These are phyloP conservation scores for Varecia variegata DNA, from an alignment of 2,797 vertebrate species.

Conservation along the genomic window DNA sequence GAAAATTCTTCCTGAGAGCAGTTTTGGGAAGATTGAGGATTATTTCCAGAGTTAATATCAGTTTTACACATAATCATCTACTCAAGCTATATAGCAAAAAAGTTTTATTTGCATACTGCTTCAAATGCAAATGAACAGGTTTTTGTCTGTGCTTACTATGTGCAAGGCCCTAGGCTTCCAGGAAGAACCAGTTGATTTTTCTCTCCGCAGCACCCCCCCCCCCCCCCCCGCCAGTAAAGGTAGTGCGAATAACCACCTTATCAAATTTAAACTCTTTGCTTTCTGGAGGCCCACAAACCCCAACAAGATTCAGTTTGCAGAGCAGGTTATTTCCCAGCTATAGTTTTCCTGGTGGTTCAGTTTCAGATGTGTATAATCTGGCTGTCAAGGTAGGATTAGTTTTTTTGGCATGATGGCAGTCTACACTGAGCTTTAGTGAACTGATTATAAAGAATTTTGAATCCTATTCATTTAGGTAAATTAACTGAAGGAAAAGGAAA, in stretches of 20 bases:
- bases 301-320: slow-evolving; percentile 9
- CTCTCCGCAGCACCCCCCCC: accelerated
- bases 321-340: neutral
- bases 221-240: too few species aligned
- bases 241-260: neutral
- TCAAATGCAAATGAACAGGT: neutral
- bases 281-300: neutral
- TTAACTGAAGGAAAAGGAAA: neutral
- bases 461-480: neutral
- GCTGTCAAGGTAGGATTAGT: neutral
- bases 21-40: neutral
- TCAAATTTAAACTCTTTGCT: neutral
- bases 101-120: neutral
- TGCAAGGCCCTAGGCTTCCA: neutral
- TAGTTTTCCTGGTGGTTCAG: neutral
- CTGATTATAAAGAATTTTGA: neutral
- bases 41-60: neutral
- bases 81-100: neutral
- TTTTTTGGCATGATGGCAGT: neutral
- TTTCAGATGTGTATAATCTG: neutral
- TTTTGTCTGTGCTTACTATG: neutral
- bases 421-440: neutral
- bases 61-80: neutral
- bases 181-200: neutral
- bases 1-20: neutral